These are phyloP conservation scores for Cyrtodaria siliqua DNA, from an alignment of 2,888 invertebrate genomes.

Conservation along the genomic window DNA sequence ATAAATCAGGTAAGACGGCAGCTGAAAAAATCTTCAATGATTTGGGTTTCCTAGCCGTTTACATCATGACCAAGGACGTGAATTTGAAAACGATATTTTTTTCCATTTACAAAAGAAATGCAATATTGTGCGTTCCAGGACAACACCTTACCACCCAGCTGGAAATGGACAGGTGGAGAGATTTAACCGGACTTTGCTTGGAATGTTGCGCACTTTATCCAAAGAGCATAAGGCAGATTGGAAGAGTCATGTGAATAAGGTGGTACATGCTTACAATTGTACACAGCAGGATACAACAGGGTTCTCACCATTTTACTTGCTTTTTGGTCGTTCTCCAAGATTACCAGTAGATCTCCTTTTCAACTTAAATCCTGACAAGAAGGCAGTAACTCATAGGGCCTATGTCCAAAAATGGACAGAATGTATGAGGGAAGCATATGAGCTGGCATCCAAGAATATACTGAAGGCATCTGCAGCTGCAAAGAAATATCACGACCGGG, in stretches of 20 bases:
- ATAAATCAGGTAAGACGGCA: slow-evolving; percentile 22
- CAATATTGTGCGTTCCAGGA: too few relatives aligned
- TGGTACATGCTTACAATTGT: slow-evolving; percentile 50
- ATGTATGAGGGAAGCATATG: too few relatives aligned
- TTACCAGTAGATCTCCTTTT: slow-evolving; percentile 16
- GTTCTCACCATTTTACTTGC: slow-evolving; percentile 32
- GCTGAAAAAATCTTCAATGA: slow-evolving; percentile 20
- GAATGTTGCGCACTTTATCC: slow-evolving; percentile 48
- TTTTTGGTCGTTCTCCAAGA: slow-evolving; percentile 42
- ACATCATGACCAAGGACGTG: slow-evolving; percentile 13
- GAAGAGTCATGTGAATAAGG: slow-evolving; percentile 28
- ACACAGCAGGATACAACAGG: slow-evolving; percentile 38
- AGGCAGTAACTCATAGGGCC: too few relatives aligned
- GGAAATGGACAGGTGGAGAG: slow-evolving; percentile 43
- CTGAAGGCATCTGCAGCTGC: too few relatives aligned
- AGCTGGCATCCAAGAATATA: too few relatives aligned
- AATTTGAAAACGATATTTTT: slow-evolving; percentile 19
- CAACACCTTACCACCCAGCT: slow-evolving; percentile 41
- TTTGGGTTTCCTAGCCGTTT: slow-evolving; percentile 19
- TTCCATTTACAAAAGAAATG: slow-evolving; percentile 13
- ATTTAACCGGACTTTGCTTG: slow-evolving; percentile 44
- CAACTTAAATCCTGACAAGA: too few relatives aligned
- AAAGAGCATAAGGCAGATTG: slow-evolving; percentile 38
- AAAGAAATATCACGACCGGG: too few relatives aligned
- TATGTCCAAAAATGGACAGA: too few relatives aligned